Conservation (phyloP, 1,140 invertebrate species). For the Chironomus striatipennis region DNA sequence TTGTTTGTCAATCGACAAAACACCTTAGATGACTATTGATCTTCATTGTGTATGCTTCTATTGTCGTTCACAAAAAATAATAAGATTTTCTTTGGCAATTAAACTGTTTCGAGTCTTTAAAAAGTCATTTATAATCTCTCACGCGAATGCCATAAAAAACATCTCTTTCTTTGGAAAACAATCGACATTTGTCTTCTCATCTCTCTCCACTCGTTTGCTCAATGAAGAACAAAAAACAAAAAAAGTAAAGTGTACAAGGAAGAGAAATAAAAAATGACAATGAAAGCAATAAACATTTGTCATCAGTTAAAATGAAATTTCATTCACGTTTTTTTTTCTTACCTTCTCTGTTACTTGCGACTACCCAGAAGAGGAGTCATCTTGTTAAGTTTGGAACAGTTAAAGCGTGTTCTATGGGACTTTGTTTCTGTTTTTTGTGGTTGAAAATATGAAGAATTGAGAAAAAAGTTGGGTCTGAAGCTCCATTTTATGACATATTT, state of each 20-base stretch:
- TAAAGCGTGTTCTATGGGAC: too few relatives aligned
- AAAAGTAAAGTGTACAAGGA: background rate
- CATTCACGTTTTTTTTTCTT: conserved; percentile 1
- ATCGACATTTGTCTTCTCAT: conserved; percentile 16
- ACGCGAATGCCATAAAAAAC: background rate
- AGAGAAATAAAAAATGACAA: background rate
- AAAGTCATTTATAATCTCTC: conserved; percentile 22
- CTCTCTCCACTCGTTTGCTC: too few relatives aligned
- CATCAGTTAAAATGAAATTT: conserved; percentile 18
- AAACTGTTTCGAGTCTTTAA: background rate
- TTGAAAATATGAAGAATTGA: too few relatives aligned
- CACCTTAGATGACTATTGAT: background rate
- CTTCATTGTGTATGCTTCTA: background rate
- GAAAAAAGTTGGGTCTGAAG: too few relatives aligned
- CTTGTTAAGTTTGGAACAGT: too few relatives aligned
- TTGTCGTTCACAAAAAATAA: background rate
- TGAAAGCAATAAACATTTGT: conserved; percentile 23
- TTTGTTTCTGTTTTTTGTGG: too few relatives aligned
- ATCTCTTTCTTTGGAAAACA: conserved; percentile 18
- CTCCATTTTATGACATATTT: too few relatives aligned
- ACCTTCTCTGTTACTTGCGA: too few relatives aligned
- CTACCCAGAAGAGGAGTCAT: too few relatives aligned
- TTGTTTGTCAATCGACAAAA: background rate
- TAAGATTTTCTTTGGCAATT: background rate
- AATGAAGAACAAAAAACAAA: too few relatives aligned